Conservation (phyloP, 2,797 vertebrate species). For the Enteromius fasciolatus region DNA sequence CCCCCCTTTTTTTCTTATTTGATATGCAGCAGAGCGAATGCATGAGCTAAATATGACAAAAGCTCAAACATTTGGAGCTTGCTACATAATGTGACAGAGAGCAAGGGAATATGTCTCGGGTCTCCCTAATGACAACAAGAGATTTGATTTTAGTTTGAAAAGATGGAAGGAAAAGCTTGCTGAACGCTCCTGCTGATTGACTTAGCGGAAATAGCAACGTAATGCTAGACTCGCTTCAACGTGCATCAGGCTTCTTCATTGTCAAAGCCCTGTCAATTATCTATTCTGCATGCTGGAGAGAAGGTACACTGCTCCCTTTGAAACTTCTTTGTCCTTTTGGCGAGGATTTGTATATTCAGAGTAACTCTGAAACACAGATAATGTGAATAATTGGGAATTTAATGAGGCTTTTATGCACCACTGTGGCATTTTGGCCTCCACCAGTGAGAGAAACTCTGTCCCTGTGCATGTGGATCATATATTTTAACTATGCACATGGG, state of each 20-base stretch:
- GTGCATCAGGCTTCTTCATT: conserved; percentile 40
- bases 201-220: conserved; percentile 30
- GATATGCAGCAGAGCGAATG: conserved; percentile 27
- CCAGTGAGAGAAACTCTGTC: conserved; percentile 35
- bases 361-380: conserved; percentile 36
- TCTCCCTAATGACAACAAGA: conserved; percentile 50
- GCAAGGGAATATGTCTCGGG: conserved; percentile 15
- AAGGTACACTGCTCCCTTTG: conserved; percentile 15
- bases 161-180: conserved; percentile 44
- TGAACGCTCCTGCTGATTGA: conserved; percentile 24
- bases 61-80: conserved; percentile 47
- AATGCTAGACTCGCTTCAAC: conserved; percentile 39
- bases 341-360: conserved; percentile 34
- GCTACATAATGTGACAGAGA: conserved; percentile 41
- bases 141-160: conserved; percentile 53
- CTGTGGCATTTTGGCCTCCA: conserved; percentile 33
- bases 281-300: conserved; percentile 35
- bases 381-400: conserved; percentile 41
- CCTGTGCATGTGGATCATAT: conserved; percentile 32
- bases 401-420: conserved; percentile 37
- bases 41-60: conserved; percentile 47
- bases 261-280: conserved; percentile 49
- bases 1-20: conserved; percentile 39
- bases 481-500: conserved; percentile 36
- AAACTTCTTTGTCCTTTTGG: conserved; percentile 29